These are phyloP conservation scores for Epistrophella euchroma DNA, from an alignment of 2,888 invertebrate genomes.

Conservation along the genomic window DNA sequence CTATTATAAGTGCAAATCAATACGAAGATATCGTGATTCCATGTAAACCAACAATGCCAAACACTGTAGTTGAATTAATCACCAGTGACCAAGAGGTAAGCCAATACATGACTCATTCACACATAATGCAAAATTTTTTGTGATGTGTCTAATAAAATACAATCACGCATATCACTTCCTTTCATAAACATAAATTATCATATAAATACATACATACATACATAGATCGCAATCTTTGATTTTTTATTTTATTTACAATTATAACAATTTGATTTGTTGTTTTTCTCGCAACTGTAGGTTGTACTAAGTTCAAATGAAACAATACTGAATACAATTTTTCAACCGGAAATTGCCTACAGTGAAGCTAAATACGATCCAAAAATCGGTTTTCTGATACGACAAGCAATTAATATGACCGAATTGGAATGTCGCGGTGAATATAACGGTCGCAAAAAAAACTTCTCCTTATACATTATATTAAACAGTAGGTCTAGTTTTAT, in stretches of 20 bases:
- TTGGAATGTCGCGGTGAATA: constrained; percentile 43
- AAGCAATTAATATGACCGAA: constrained; percentile 48
- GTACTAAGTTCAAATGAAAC: constrained; percentile 77
- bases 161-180: background rate
- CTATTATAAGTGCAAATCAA: constrained; percentile 82
- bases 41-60: constrained; percentile 87
- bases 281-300: constrained; percentile 40
- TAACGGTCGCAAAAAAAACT: constrained; percentile 10
- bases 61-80: constrained; percentile 84
- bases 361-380: constrained; percentile 78
- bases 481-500: constrained; percentile 53
- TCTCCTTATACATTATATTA: constrained; percentile 41
- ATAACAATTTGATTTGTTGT: constrained; percentile 17
- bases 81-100: constrained; percentile 83
- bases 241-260: constrained; percentile 41
- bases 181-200: background rate
- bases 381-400: constrained; percentile 78
- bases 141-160: background rate
- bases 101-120: constrained; percentile 49
- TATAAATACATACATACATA: too few species aligned
- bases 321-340: constrained; percentile 76
- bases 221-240: background rate
- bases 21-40: constrained; percentile 85
- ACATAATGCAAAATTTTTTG: constrained; percentile 9
- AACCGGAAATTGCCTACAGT: constrained; percentile 76